Evolutionary conservation across 2,797 vertebrate genomes (phyloP), one percentile per base, ranked within the genome.

Genomic region (Cyclura pinguis): DNA sequence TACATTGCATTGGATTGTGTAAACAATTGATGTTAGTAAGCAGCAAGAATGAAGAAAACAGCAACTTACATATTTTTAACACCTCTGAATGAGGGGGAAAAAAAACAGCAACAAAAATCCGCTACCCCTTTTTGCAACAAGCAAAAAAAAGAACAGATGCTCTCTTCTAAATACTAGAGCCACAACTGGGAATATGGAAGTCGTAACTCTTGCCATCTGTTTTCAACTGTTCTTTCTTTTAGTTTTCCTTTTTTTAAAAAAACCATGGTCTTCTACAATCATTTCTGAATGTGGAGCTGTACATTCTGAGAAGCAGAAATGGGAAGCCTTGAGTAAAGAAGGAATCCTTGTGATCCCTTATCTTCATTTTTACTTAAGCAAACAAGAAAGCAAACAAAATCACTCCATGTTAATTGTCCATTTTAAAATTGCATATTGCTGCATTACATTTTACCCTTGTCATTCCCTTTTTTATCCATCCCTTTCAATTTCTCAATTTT

Each of bases 121-220:
- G 16, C 29, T 8, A 35, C 55, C 96, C 81, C 94, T 92, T 92
- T 96, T 97, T 96, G 93, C 93, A 95, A 94, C 90, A 93, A 95
- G 90, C 94, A 96, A 96, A 93, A 96, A 93, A 94, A 95, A 57
- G 32, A 35, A 97, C 97, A 97, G 97, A 97, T 97, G 97, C 97
- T 97, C 94, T 95, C 96, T 96, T 97, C 96, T 97, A 97, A 97
- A 97, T 97, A 96, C 95, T 97, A 96, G 96, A 97, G 95, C 96
- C 96, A 97, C 96, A 97, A 95, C 97, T 97, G 97, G 97, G 97
- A 97, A 97, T 96, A 96, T 96, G 97, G 96, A 96, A 96, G 94
- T 96, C 97, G 96, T 96, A 97, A 97, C 96, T 97, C 93, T 95
- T 95, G 96, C 97, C 97, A 98, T 97, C 97, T 98, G 97, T 97